Base-by-base conservation (phyloP, 2,888 invertebrate genomes). In the Philereme transversata region DNA sequence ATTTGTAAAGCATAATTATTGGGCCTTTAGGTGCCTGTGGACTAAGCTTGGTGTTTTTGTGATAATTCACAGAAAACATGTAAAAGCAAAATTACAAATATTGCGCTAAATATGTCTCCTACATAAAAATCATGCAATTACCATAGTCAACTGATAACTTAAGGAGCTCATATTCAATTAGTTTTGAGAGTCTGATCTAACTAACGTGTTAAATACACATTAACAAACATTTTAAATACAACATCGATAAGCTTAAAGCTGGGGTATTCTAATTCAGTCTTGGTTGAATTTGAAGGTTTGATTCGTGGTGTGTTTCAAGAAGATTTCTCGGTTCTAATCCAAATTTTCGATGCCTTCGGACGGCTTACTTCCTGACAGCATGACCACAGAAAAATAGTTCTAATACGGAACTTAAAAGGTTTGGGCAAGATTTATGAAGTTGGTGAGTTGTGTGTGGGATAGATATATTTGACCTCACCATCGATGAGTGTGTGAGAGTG, bases 401-500 rank as follows among this genome's bases (percentile, higher is more conserved):
- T 22, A 22, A 22, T 22, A 22, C 22, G 22, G 22, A 2, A n/a
- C n/a, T n/a, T n/a, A n/a, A n/a, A n/a, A 3, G 22, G 22, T 22
- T 22, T 22, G 22, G 22, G 22, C 22, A 22, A 22, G 22, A 22
- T 22, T 22, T 22, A 22, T 22, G 22, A 22, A 22, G 22, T 22
- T 22, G 22, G 1, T 22, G 22, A 22, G 22, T 22, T 22, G 22
- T 22, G 22, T 22, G 22, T 22, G 22, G 22, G 22, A 22, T 2
- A 22, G 22, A 22, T 1, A 22, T 22, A 22, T 22, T 22, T 93
- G 90, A 81, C 79, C 92, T 82, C 76, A 93, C 89, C 2, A 72
- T 81, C 75, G 97, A 97, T 73, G 96, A 95, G 80, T 96, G 97
- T 81, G 86, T 76, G 83, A 87, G 90, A 5, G 88, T 87, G 81